A percentile compares a stretch with the other conserved stretches of the same genome.
These are phyloP conservation scores for Hydra vulgaris DNA, from an alignment of 30 jellyfish, hydroid and myxozoan genomes.

Conservation along the genomic window DNA sequence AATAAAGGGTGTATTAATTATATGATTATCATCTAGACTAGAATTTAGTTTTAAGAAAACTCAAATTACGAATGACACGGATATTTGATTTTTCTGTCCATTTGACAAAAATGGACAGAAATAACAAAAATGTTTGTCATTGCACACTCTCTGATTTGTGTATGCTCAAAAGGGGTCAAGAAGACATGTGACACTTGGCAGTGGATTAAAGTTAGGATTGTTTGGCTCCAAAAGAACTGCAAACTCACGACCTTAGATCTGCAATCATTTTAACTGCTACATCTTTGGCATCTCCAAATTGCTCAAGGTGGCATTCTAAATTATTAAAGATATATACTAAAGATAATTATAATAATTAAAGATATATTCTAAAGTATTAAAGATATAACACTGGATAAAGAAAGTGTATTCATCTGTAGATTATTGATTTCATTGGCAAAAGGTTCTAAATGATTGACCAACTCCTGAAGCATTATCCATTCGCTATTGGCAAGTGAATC, in stretches of 20 bases:
- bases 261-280: not conserved
- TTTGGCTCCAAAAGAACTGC: not conserved
- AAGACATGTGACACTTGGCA: not conserved
- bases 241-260: not conserved
- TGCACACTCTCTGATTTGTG: not conserved
- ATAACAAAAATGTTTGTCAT: not conserved
- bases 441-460: not conserved
- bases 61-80: too few relatives aligned
- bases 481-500: not conserved
- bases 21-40: too few relatives aligned
- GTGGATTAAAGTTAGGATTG: not conserved
- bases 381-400: not conserved
- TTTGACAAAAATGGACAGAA: too few relatives aligned
- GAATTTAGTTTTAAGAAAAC: too few relatives aligned
- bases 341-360: not conserved
- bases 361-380: too few relatives aligned
- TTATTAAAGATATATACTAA: not conserved
- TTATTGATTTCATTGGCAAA: not conserved
- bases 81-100: too few relatives aligned
- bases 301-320: constrained; percentile 1
- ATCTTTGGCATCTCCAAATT: not conserved
- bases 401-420: not conserved
- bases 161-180: not conserved
- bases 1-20: too few relatives aligned
- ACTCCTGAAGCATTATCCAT: not conserved